Evolutionary conservation across 2,113 vertebrate species (phyloP), one percentile per base, ranked within the genome.

Genomic region (Tetraodon nigroviridis): DNA sequence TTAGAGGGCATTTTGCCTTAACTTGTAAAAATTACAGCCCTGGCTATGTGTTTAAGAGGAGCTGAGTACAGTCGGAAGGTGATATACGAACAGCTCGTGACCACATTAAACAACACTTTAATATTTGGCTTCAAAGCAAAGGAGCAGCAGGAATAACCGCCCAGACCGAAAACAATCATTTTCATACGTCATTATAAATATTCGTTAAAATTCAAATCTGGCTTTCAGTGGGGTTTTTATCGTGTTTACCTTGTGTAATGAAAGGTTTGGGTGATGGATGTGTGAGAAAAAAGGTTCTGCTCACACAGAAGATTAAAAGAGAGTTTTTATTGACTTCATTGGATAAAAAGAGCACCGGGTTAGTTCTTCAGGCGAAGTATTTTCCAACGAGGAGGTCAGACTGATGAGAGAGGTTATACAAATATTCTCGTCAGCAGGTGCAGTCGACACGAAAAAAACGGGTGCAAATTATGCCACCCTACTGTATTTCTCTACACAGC

Each of bases 11-110:
- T 90, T 91, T 89, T 87, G 83, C 86, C 90, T 90, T 85, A 90
- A 90, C 89, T 87, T 88, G 87, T 86, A 82, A 86, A 91, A 90
- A 92, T 91, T 89, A 92, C 80, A 90, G 90, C 80, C 80, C 73
- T 86, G 71, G 52, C 85, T 84, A 69, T 89, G 85, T 87, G 78
- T 88, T 90, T 91, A 88, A 89, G 88, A 80, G 66, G 73, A 79
- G 80, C 78, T 82, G 85, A 83, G 79, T 72, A 56, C 71, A 84
- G 76, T 87, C 69, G 65, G 75, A 79, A 82, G 71, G 83, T 82
- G 80, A 83, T 81, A 82, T 79, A 81, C 85, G 83, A 81, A 76
- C 58, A 87, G 71, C 73, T 73, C 67, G 75, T 49, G 76, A 90
- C 89, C 90, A 91, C 90, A 92, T 91, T 85, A 92, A 90, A 90